A percentile compares a stretch with the other conserved stretches of the same genome.
phyloP scores from a whole-genome alignment of 2,113 vertebrate genomes.

The Ginglymostoma cirratum region DNA sequence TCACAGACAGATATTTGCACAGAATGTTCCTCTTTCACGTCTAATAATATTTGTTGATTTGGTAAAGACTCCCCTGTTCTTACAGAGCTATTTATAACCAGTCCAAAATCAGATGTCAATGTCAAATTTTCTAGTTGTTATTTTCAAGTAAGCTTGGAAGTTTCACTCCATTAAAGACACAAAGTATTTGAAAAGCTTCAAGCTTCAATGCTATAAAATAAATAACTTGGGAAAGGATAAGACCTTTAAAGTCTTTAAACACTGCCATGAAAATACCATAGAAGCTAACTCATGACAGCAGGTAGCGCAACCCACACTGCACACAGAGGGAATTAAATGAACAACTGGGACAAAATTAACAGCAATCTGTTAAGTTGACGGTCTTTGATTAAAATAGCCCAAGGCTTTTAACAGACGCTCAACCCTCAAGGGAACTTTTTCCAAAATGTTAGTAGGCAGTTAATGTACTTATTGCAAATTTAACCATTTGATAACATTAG shows the following conservation, averaged over 20 bases:
- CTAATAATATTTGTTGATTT: not conserved
- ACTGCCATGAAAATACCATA: not conserved
- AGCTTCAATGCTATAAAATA: not conserved
- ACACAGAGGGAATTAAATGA: constrained; percentile 18
- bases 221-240: not conserved
- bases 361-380: constrained; percentile 25
- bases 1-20: not conserved
- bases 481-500: constrained; percentile 9
- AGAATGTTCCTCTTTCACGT: not conserved
- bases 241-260: not conserved
- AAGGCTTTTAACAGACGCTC: constrained; percentile 22
- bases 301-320: not conserved
- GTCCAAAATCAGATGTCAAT: not conserved
- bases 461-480: not conserved
- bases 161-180: not conserved
- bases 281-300: not conserved
- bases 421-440: constrained; percentile 1
- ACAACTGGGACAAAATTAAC: constrained; percentile 29
- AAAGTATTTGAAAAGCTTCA: not conserved
- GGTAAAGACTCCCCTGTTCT: not conserved
- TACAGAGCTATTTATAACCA: not conserved
- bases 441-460: constrained; percentile 15
- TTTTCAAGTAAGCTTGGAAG: not conserved
- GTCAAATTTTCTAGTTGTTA: not conserved
- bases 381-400: constrained; percentile 35